These are phyloP conservation scores for Heterohyrax brucei DNA, from an alignment of 2,797 vertebrate genomes.

Conservation along the genomic window DNA sequence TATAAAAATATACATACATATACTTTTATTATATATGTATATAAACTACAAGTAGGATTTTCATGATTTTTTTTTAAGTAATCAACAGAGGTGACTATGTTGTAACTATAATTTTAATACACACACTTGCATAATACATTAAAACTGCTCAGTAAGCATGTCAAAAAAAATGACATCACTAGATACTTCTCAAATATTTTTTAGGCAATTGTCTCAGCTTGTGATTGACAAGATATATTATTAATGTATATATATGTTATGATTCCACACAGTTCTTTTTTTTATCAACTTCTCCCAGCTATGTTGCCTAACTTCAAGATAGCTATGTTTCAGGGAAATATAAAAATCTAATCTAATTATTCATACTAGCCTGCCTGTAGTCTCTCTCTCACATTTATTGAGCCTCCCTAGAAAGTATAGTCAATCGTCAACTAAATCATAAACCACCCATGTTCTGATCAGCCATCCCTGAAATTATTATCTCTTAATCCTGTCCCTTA, in stretches of 20 bases:
- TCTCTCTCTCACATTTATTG: neutral
- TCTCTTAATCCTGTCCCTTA: neutral
- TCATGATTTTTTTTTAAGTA: neutral
- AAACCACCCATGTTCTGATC: neutral
- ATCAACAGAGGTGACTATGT: neutral
- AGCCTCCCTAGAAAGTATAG: neutral
- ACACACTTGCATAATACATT: neutral
- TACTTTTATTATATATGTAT: neutral
- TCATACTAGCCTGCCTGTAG: neutral
- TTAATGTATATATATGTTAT: neutral
- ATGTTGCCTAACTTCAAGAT: slow-evolving; percentile 4
- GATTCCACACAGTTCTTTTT: neutral
- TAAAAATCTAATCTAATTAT: slow-evolving; percentile 46
- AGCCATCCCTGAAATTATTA: slow-evolving; percentile 27
- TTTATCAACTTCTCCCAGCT: neutral
- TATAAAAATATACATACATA: no score
- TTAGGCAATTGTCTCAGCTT: neutral
- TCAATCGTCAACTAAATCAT: neutral
- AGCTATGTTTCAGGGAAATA: neutral
- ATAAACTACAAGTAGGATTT: neutral
- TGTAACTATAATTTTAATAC: neutral
- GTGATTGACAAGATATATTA: neutral
- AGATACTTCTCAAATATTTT: neutral
- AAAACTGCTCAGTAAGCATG: neutral
- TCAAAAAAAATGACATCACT: neutral